Conservation (phyloP, 1,140 invertebrate species). For the Papilio helenus region DNA sequence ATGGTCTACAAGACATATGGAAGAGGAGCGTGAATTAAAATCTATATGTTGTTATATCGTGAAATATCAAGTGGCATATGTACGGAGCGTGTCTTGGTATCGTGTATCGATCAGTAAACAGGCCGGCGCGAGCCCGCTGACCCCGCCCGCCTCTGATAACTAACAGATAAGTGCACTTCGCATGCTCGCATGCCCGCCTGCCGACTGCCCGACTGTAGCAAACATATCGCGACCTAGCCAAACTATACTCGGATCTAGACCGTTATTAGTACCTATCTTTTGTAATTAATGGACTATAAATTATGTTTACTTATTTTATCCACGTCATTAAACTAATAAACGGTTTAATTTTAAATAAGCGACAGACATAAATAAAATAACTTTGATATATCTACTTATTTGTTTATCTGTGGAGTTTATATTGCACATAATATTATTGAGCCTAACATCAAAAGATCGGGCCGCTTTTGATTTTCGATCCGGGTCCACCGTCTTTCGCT, state of each 20-base stretch:
- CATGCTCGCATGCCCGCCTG: background rate
- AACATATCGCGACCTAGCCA: background rate
- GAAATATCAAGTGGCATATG: background rate
- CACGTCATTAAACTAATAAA: conserved; percentile 57
- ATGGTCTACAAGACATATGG: no score
- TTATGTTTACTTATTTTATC: background rate
- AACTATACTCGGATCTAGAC: background rate
- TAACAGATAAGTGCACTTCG: conserved; percentile 3
- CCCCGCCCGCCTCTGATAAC: conserved; percentile 25
- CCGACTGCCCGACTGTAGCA: background rate
- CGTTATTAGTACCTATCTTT: no score
- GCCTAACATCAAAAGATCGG: conserved; percentile 61
- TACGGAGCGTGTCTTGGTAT: conserved; percentile 15
- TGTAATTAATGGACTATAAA: background rate
- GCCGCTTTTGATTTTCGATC: conserved; percentile 15
- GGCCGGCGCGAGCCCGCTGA: conserved; percentile 18
- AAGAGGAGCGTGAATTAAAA: no score
- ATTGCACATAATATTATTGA: conserved; percentile 65
- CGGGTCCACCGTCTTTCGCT: background rate
- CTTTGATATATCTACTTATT: conserved; percentile 56
- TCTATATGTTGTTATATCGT: background rate
- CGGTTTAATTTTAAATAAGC: conserved; percentile 57
- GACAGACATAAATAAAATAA: conserved; percentile 50
- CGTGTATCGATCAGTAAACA: conserved; percentile 29
- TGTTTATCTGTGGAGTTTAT: conserved; percentile 58